Evolutionary conservation across 1,140 invertebrate species (phyloP), one percentile per base, ranked within the genome.

Genomic region (Saccostrea cuccullata): DNA sequence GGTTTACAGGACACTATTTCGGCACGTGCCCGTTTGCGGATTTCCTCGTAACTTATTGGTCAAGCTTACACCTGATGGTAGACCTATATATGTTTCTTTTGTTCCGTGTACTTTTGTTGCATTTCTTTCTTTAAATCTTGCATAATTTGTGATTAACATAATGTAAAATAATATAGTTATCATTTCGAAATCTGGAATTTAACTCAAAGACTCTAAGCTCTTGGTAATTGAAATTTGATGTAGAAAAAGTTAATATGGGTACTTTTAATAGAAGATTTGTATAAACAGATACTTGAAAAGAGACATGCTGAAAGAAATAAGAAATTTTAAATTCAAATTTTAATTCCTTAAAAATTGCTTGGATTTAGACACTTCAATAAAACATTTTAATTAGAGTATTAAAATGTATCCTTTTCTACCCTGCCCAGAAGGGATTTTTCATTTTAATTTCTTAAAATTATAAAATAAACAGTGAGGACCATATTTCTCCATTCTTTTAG

Each of bases 91-190:
- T 15, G 13, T 26, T 77, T 15, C 8, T 36, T 36, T 77, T 77
- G 12, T 77, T 15, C 30, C 4, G 4, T 77, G 26, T 77, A 77
- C 70, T 36, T 77, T 77, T 67, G 17, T 67, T n/a, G 60, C 17
- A 67, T 67, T 30, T 77, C 26, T 77, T 47, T 36, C 4, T 77
- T 77, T 26, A 36, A 23, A 77, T 26, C 26, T 77, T 77, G 12
- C 70, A 77, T 26, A 77, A 77, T 77, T 15, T 36, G 8, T 77
- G 26, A 77, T 77, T 77, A 77, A 36, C 70, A 77, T 77, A 77
- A 77, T 77, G 70, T 77, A 77, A 77, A 77, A 36, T 77, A 30
- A 77, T 30, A 77, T 30, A 77, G 70, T 77, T 30, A 77, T 77
- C 30, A 77, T 30, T 77, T 77, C 30, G 13, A 77, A 77, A 26